Percentiles rank a stretch among this genome's conserved stretches.
Evolutionary conservation across 2,888 invertebrate genomes (phyloP).

Genomic region (Chesias legatella): DNA sequence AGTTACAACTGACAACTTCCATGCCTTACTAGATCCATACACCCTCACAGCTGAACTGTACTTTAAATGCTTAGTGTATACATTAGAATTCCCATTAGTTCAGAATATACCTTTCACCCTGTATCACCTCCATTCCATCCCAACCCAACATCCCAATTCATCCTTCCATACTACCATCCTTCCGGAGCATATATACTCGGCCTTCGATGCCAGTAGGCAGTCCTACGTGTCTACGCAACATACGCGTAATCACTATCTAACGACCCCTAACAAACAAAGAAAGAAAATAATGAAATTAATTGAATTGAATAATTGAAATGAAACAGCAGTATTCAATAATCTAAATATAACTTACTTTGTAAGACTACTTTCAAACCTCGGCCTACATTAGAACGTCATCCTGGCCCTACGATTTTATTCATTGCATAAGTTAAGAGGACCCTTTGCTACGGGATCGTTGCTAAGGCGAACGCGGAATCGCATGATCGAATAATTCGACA

Average conservation of each 20-base stretch:
- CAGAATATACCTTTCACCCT: constrained; percentile 25
- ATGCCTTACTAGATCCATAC: constrained; percentile 29
- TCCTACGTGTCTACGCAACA: constrained; percentile 27
- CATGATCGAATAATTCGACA: constrained; percentile 23
- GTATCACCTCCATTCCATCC: constrained; percentile 33
- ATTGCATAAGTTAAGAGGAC: constrained; percentile 13
- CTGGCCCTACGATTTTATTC: constrained; percentile 21
- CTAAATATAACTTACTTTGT: no score
- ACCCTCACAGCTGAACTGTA: constrained; percentile 30
- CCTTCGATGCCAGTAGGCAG: constrained; percentile 28
- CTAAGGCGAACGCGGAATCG: constrained; percentile 18
- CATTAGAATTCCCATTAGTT: constrained; percentile 31
- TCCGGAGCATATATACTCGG: constrained; percentile 34
- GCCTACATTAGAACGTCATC: constrained; percentile 22
- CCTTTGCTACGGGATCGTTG: background rate
- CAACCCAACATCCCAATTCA: constrained; percentile 33
- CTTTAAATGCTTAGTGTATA: constrained; percentile 28
- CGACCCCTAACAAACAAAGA: no score
- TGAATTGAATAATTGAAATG: no score
- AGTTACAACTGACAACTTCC: constrained; percentile 29
- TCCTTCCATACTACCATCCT: constrained; percentile 31
- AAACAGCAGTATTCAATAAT: no score
- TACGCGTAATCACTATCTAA: no score
- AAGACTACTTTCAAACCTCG: no score
- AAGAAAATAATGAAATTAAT: no score